Base-by-base conservation (phyloP, 2,113 vertebrate species). In the Sinocyclocheilus grahami region DNA sequence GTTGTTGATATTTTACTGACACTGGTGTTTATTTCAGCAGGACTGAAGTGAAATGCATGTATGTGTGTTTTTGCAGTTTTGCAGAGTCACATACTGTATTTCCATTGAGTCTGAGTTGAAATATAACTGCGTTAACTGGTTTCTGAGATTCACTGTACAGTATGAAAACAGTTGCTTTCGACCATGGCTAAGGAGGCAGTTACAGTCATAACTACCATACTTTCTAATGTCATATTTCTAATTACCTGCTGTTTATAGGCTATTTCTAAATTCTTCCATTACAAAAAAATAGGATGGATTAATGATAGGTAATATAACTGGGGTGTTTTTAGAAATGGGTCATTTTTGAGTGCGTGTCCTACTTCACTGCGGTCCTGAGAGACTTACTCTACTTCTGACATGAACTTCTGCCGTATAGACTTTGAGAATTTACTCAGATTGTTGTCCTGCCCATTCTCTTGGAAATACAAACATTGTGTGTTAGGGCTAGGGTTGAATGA, bases 291-390 rank as follows among this genome's bases (percentile, higher is more conserved):
- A 37, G 37, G 37, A 37, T 37, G 37, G 37, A 5, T 4, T 37
- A 5, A 37, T 37, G 37, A 37, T 37, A 37, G 37, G 37, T 37
- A 37, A 37, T 37, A 5, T 46, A 30, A 83, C 65, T 39, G 30
- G 85, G 63, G 37, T 78, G 76, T 85, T 18, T 39, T 75, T 13
- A 30, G 79, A 90, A 87, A 58, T 67, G 75, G 86, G 90, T 90
- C 88, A 89, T 88, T 88, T 89, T 86, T 84, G 85, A 86, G 87
- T 87, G 65, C 27, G 24, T 91, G 94, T 84, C 91, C 94, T 86
- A 91, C 86, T 94, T 95, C 76, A 88, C 11, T 42, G 11, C 22
- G n/a, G 46, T 94, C 94, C 91, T 89, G 3, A 10, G 90, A 88
- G 93, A 91, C 91, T 67, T 85, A 86, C 53, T 84, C 90, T 65